These are phyloP conservation scores for Euwallacea similis DNA, from an alignment of 1,140 invertebrate genomes.

Conservation along the genomic window DNA sequence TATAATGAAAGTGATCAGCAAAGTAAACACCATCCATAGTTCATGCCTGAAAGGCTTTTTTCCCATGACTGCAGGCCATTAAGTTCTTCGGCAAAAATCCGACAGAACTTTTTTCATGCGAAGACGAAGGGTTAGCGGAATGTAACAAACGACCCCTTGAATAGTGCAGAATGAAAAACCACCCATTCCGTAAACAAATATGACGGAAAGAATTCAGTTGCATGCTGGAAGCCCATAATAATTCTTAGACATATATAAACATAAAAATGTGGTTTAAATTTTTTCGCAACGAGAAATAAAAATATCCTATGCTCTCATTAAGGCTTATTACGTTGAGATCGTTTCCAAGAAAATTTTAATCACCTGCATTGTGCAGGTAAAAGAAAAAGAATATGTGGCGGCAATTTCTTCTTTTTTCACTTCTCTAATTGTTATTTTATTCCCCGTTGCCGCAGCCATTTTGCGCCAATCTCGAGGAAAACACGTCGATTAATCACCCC, in stretches of 20 bases:
- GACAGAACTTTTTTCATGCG: background rate
- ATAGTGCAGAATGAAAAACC: slow-evolving; percentile 14
- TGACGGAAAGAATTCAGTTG: slow-evolving; percentile 27
- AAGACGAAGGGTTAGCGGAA: background rate
- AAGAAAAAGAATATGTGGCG: slow-evolving; percentile 26
- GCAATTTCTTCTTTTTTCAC: slow-evolving; percentile 1
- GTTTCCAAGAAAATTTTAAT: slow-evolving; percentile 34
- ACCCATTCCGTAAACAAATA: slow-evolving; percentile 15
- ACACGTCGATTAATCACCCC: too few relatives aligned
- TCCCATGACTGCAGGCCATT: too few relatives aligned
- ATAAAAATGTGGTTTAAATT: slow-evolving; percentile 30
- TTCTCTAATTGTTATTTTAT: slow-evolving; percentile 27
- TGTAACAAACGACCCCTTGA: slow-evolving; percentile 10
- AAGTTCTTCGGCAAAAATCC: background rate
- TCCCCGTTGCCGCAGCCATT: background rate
- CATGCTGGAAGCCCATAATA: slow-evolving; percentile 24
- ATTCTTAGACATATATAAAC: slow-evolving; percentile 28
- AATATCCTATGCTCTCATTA: slow-evolving; percentile 30
- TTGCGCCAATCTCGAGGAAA: too few relatives aligned
- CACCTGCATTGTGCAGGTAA: slow-evolving; percentile 24
- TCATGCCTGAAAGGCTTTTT: too few relatives aligned
- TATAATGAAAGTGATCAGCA: too few relatives aligned
- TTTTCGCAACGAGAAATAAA: slow-evolving; percentile 31
- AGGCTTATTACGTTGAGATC: slow-evolving; percentile 26
- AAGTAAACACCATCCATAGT: too few relatives aligned